Base-by-base conservation (phyloP, 2,113 vertebrate genomes). In the Origma solitaria region DNA sequence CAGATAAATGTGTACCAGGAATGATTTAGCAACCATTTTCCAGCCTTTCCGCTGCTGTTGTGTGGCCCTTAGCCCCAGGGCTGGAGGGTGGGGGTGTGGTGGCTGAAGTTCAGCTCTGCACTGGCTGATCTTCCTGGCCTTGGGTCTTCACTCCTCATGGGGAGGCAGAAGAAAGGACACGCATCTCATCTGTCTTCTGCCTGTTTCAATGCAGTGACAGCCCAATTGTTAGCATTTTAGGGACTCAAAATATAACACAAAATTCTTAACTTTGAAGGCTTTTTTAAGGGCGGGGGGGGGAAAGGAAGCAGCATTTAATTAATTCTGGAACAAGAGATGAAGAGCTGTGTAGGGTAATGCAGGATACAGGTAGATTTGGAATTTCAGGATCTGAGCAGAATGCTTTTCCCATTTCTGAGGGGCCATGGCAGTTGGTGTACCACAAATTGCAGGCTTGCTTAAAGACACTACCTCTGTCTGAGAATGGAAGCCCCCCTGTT, bases 181-280 rank as follows among this genome's bases (percentile, higher is more conserved):
- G 8, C 7, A 30, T 53, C 45, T 49, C 9, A 0, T 53, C 30
- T 53, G 14, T 19, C 18, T 76, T 25, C 53, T 57, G 21, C 6
- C 22, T 3, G 0, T 27, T 66, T 69, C 22, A 33, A 2, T 19
- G 13, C 0, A 12, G 16, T 44, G 65, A 57, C 30, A 64, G 42
- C 4, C 45, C 89, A 82, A 33, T 15, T n/a, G 28, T 30, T 64
- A n/a, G 20, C 18, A 20, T 88, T 78, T 35, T 30, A 66, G 35
- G 22, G 23, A 11, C 45, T 76, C 38, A 73, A 42, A 91, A 91
- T 61, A 15, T 7, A 82, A 66, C 16, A 50, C 5, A 62, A 54
- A 71, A 62, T 45, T n/a, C 40, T 76, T 93, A 24, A 72, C 5
- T 66, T 82, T 82, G 22, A 35, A 44, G 25, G 8, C 0, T 79